Conservation (phyloP, 2,797 vertebrate genomes). For the Crenuchus spilurus region DNA sequence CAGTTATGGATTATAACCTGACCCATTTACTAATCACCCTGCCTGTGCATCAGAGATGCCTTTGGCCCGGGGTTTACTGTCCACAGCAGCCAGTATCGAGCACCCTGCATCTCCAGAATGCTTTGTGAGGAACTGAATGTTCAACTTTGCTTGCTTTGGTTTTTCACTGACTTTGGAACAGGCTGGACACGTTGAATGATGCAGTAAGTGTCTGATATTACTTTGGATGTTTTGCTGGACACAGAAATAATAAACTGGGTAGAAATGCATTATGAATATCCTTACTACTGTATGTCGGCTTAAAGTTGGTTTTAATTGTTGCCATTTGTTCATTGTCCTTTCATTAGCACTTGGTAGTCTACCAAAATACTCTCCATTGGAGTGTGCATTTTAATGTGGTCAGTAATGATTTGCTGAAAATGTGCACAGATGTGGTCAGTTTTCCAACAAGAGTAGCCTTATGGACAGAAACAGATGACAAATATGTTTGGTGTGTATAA, state of each 20-base stretch:
- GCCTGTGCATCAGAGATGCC: constrained; percentile 38
- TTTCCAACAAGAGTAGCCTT: no score
- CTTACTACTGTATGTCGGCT: neutral
- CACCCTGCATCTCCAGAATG: constrained; percentile 14
- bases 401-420: no score
- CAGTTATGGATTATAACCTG: constrained; percentile 75
- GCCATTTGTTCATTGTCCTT: no score
- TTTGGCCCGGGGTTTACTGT: constrained; percentile 51
- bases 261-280: neutral
- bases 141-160: neutral
- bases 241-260: neutral
- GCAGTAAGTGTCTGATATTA: neutral
- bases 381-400: no score
- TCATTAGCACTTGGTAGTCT: no score
- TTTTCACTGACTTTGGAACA: neutral
- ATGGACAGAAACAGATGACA: no score
- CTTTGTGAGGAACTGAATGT: neutral
- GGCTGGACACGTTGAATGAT: neutral
- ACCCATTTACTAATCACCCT: constrained; percentile 76
- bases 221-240: neutral
- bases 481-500: no score
- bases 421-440: no score
- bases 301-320: neutral
- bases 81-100: constrained; percentile 16
- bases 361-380: no score